These are phyloP conservation scores for Resseliella maxima DNA, from an alignment of 2,888 invertebrate genomes.

Conservation along the genomic window DNA sequence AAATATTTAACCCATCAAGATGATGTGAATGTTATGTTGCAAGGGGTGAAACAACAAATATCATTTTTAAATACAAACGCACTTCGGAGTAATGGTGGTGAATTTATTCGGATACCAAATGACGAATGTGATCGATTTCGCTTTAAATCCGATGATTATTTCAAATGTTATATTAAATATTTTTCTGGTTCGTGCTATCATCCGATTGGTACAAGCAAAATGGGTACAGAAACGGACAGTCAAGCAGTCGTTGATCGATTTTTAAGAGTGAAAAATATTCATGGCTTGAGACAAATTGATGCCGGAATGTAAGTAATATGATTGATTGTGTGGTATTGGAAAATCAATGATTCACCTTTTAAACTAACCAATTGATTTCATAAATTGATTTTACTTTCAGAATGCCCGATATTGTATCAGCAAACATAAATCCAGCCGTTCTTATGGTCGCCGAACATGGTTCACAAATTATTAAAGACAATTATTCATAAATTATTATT, in stretches of 20 bases:
- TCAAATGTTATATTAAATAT: slow-evolving; percentile 72
- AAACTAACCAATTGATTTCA: too few relatives aligned
- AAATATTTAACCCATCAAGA: slow-evolving; percentile 61
- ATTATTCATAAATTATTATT: too few relatives aligned
- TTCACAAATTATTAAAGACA: too few relatives aligned
- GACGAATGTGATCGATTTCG: slow-evolving; percentile 72
- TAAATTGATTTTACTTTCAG: too few relatives aligned
- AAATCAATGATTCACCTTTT: too few relatives aligned
- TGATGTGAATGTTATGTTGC: slow-evolving; percentile 69
- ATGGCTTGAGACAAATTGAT: slow-evolving; percentile 72
- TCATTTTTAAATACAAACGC: slow-evolving; percentile 66
- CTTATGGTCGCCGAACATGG: too few relatives aligned
- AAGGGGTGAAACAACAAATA: slow-evolving; percentile 63
- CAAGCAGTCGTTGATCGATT: slow-evolving; percentile 71
- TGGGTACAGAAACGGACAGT: slow-evolving; percentile 70
- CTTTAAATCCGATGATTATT: slow-evolving; percentile 78
- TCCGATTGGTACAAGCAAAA: slow-evolving; percentile 75
- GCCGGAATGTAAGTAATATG: slow-evolving; percentile 71
- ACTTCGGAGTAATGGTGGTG: slow-evolving; percentile 63
- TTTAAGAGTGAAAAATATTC: slow-evolving; percentile 70
- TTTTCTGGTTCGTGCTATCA: slow-evolving; percentile 82
- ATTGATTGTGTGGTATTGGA: too few relatives aligned
- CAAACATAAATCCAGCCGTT: too few relatives aligned
- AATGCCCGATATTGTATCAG: too few relatives aligned
- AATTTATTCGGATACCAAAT: slow-evolving; percentile 78